Base-by-base conservation (phyloP, 2,113 vertebrate species). In the Thunnus maccoyii region DNA sequence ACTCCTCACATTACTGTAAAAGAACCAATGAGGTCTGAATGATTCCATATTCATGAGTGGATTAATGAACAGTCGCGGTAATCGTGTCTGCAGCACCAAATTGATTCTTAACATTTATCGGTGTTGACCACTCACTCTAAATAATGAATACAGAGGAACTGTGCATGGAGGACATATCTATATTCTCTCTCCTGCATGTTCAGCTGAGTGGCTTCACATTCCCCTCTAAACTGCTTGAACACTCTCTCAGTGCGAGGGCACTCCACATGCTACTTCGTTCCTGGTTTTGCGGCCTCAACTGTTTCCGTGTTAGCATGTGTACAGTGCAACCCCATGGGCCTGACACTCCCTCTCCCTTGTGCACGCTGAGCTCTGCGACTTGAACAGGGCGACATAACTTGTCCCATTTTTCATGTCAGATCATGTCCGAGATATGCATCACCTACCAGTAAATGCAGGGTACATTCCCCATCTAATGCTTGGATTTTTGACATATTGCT, bases 31-130 rank as follows among this genome's bases (percentile, higher is more conserved):
- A 89, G 83, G 86, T 91, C 86, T 91, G 88, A 89, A 76, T 72
- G 82, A 91, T 91, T 92, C 89, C 92, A 89, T 93, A 90, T 92
- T 94, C 85, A 89, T 82, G 85, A 93, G 86, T 46, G 82, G 80
- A 87, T 92, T 93, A 94, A 92, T 94, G 91, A 92, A 89, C 74
- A 81, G 87, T 87, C 74, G 63, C 70, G 78, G 75, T 67, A 83
- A 87, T 77, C 72, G 50, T 85, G 86, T 89, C 89, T 88, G 86
- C 84, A 36, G 67, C 77, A 77, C 86, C 62, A 92, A 93, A 93
- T 94, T 92, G 90, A 92, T 93, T 92, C 89, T 84, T 73, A 83
- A 88, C 91, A 90, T 41, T 41, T 41, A 41, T 41, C 36, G 8
- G 36, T 41, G 36, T 41, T 41, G 36, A 68, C 74, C 65, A 51